Conservation (phyloP, 37 sponge, comb jelly and placozoan species). For the Dysidea cf. avara region DNA sequence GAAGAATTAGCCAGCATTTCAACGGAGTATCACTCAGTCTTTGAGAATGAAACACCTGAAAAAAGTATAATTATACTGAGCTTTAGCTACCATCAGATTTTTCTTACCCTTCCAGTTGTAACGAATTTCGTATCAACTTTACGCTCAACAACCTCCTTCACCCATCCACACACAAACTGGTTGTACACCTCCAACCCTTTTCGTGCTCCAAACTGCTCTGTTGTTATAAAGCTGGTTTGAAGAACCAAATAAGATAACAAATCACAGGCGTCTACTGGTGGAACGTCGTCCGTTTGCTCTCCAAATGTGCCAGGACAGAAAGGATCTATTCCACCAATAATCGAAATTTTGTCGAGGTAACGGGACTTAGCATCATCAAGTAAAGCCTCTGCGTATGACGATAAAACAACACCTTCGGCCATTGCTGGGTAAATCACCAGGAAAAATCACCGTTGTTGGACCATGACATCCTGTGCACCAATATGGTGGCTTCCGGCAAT, state of each 20-base stretch:
- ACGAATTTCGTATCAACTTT: constrained; percentile 4
- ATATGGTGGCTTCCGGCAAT: too few relatives aligned
- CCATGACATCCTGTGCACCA: too few relatives aligned
- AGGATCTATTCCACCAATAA: too few relatives aligned
- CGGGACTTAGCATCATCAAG: too few relatives aligned
- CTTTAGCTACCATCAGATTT: too few relatives aligned
- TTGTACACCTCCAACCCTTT: constrained; percentile 20
- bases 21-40: constrained; percentile 16
- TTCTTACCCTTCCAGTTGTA: constrained; percentile 16
- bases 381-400: too few relatives aligned
- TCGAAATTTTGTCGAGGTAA: too few relatives aligned
- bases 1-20: constrained; percentile 18
- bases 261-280: constrained; percentile 14
- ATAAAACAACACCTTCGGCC: too few relatives aligned
- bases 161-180: constrained; percentile 32
- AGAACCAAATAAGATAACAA: constrained; percentile 3
- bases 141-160: constrained; percentile 12
- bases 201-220: constrained; percentile 17
- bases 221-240: constrained; percentile 26
- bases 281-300: background rate
- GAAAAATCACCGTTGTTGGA: too few relatives aligned
- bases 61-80: too few relatives aligned
- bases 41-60: background rate
- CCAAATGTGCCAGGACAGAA: background rate
- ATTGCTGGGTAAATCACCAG: too few relatives aligned